Evolutionary conservation across 2,797 vertebrate genomes (phyloP), one percentile per base, ranked within the genome.

Genomic region (Sardinella longiceps): DNA sequence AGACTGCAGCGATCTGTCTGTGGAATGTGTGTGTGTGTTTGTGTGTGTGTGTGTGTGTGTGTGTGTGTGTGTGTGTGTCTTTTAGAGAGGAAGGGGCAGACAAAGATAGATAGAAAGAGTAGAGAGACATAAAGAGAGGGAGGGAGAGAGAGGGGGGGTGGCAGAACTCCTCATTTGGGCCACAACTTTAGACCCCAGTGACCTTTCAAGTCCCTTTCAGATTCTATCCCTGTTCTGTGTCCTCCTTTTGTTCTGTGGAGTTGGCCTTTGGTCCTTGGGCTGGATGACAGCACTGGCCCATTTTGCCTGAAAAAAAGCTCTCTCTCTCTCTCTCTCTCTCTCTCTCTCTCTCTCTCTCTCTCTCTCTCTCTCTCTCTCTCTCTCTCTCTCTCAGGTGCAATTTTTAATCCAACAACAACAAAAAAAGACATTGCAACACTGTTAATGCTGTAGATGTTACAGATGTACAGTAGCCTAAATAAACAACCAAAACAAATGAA

Each of bases 191-290:
- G 37, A 46, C 53, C 43, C 80, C 51, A n/a, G 56, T 80, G 81
- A 84, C 80, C 84, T 84, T 66, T 63, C n/a, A 58, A 30, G 25
- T 45, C 81, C 58, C 23, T 39, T 39, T 74, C 33, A 74, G 37
- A 74, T 39, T 39, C 28, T 74, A 7, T 23, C 66, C 37, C 30
- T 74, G 33, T 37, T 39, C 25, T 66, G 37, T 37, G 30, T 74
- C 15, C 11, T 39, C 33, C 18, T 74, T 74, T 74, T 74, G 12
- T 74, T 5, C 66, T 74, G 30, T 20, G 30, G 1, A 74, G 66
- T 74, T 74, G 66, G 28, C 28, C 30, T 74, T 74, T 37, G 28
- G 12, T 33, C 30, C 66, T 14, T 37, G 14, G 12, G 66, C 28
- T 37, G 28, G 30, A 74, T 33, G 33, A 74, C 28, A 37, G 66